Evolutionary conservation across 2,888 invertebrate genomes (phyloP).

Genomic region (Augochlorella aurata): DNA sequence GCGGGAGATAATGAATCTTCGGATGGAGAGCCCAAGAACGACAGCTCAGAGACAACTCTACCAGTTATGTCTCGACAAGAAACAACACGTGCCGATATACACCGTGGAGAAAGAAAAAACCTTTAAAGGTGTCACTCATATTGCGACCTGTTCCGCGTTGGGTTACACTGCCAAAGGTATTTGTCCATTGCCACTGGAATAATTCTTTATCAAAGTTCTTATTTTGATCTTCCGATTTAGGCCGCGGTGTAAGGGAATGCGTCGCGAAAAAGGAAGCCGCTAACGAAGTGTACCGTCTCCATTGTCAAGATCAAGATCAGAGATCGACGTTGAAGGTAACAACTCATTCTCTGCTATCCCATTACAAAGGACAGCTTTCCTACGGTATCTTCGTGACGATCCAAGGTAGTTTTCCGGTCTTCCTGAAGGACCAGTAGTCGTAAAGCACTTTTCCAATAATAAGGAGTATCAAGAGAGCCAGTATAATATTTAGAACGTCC

Average conservation of each 20-base stretch:
- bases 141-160: conserved; percentile 67
- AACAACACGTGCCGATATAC: conserved; percentile 61
- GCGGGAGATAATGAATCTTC: conserved; percentile 60
- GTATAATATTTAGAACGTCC: conserved; percentile 88
- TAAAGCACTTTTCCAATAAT: conserved; percentile 89
- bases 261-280: conserved; percentile 64
- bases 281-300: conserved; percentile 49
- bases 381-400: conserved; percentile 90
- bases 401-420: conserved; percentile 92
- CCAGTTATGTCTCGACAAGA: conserved; percentile 66
- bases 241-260: conserved; percentile 55
- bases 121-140: conserved; percentile 49
- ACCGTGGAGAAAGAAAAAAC: conserved; percentile 31
- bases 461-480: conserved; percentile 87
- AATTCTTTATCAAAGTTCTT: neutral
- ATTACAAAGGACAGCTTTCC: neutral
- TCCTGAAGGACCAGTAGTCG: conserved; percentile 92
- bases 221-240: conserved; percentile 33
- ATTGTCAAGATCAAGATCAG: conserved; percentile 4
- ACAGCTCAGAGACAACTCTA: conserved; percentile 66
- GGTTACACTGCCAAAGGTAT: conserved; percentile 61
- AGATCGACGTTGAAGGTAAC: conserved; percentile 18
- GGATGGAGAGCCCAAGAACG: conserved; percentile 45
- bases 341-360: neutral
- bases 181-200: neutral